Evolutionary conservation across 1,140 invertebrate species (phyloP).

Genomic region (Drosophila jambulina): DNA sequence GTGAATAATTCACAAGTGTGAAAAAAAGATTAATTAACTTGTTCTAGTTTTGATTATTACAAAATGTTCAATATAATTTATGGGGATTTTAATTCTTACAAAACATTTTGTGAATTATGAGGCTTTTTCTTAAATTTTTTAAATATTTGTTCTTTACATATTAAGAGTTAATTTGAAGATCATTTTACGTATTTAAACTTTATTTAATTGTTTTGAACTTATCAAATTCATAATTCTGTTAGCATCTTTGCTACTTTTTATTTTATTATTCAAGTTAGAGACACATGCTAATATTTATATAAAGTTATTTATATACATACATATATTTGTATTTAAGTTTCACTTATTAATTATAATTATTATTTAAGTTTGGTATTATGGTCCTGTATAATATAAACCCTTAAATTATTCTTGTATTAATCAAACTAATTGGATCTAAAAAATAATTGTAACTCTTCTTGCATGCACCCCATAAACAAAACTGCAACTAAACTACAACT

Average conservation of each 20-base stretch:
- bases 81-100: background rate
- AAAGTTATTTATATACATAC: background rate
- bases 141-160: background rate
- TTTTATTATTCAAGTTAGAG: background rate
- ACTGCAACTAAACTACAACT: slow-evolving; percentile 57
- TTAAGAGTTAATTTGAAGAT: background rate
- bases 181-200: background rate
- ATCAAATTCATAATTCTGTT: background rate
- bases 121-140: background rate
- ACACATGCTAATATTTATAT: background rate
- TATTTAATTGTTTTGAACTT: background rate
- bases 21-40: background rate
- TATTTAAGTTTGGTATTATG: background rate
- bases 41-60: background rate
- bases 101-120: background rate
- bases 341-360: background rate
- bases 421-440: background rate
- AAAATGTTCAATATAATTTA: background rate
- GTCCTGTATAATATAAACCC: background rate
- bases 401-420: slow-evolving; percentile 20
- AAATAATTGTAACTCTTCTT: slow-evolving; percentile 50
- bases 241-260: background rate
- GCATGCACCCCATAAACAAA: slow-evolving; percentile 57
- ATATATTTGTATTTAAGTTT: too few relatives aligned
- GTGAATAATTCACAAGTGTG: background rate